Base-by-base conservation (phyloP, 2,113 vertebrate genomes). In the Myotis lucifugus region DNA sequence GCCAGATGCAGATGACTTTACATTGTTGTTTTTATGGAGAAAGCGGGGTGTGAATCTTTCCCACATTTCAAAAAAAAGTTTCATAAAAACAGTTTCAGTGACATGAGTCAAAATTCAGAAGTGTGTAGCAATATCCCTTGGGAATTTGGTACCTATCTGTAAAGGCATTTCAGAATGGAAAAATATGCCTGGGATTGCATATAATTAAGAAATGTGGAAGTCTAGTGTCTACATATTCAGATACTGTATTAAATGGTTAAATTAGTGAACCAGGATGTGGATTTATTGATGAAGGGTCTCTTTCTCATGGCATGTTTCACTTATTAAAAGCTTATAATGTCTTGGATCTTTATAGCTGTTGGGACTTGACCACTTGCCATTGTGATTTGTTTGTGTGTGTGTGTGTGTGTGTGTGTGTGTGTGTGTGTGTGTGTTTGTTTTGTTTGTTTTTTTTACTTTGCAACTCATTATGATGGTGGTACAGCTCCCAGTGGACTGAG, bases 121-220 rank as follows among this genome's bases (percentile, higher is more conserved):
- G 77, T 85, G 21, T 74, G 52, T 66, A 32, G 8, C 74, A 67
- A 48, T 72, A 40, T 73, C 86, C 81, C 29, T 54, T 76, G 77
- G 85, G 95, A 94, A 78, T 85, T 88, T 61, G 78, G 67, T 73
- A 74, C 90, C 92, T 95, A 52, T 88, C 67, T 83, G 18, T n/a
- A 93, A 48, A 92, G 88, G 67, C 61, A 74, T 94, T 94, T 96
- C 56, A 85, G 93, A 94, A 94, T 90, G 88, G 93, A 95, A 97
- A 92, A 95, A 76, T 95, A 92, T 97, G 76, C 90, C 89, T 88
- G 84, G 79, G 72, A 88, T 90, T 93, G 90, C 91, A 91, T 94
- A 90, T 94, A 95, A 86, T 90, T 95, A 95, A 95, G 91, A 90
- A 94, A 96, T 93, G 59, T 93, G 84, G 92, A 96, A 96, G 87